Conservation (phyloP, 2,797 vertebrate species). For the Balearica regulorum region DNA sequence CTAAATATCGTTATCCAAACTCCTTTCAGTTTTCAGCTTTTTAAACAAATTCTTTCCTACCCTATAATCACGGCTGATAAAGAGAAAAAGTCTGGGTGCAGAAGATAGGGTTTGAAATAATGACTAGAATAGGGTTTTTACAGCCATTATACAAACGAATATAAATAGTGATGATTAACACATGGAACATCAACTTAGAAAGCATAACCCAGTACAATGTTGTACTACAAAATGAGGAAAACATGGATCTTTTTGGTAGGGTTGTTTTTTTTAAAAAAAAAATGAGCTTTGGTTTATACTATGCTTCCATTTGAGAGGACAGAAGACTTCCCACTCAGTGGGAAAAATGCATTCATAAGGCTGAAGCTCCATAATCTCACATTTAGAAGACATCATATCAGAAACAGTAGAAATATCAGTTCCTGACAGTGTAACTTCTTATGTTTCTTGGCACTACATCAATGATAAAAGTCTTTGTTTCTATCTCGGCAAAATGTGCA, state of each 20-base stretch:
- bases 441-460: background rate
- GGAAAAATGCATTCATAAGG: background rate
- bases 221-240: background rate
- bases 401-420: background rate
- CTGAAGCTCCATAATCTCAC: background rate
- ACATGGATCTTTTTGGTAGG: background rate
- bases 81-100: background rate
- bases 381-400: background rate
- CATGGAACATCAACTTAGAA: background rate
- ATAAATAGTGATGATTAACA: slow-evolving; percentile 28
- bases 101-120: slow-evolving; percentile 11
- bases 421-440: background rate
- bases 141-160: background rate
- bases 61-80: slow-evolving; percentile 20
- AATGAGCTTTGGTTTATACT: background rate
- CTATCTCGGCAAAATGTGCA: background rate
- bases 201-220: background rate
- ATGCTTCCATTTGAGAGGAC: background rate
- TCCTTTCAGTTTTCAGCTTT: background rate
- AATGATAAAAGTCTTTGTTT: background rate
- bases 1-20: slow-evolving; percentile 25
- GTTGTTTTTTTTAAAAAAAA: background rate
- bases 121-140: background rate
- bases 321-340: background rate
- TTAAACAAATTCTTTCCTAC: background rate